Conservation (phyloP, 2,797 vertebrate species). For the Rhinichthys osculus region DNA sequence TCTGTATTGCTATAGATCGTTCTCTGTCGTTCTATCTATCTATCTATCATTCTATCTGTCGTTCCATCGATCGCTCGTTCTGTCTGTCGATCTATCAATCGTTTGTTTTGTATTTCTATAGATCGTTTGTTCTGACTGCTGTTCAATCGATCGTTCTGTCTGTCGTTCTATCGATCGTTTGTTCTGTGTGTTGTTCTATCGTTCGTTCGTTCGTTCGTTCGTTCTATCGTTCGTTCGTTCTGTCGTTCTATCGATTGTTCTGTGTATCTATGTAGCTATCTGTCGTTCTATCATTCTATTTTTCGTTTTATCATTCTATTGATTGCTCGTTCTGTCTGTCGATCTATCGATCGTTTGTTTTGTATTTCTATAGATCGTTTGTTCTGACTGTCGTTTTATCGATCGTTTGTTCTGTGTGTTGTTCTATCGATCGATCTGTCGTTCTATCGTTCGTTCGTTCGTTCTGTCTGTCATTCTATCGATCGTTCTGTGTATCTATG, state of each 20-base stretch:
- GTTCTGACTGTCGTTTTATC: neutral
- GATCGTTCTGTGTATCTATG: too few relatives aligned
- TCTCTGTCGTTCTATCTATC: neutral
- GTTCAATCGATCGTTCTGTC: too few relatives aligned
- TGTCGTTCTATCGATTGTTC: too few relatives aligned
- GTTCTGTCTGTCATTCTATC: too few relatives aligned
- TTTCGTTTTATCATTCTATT: neutral
- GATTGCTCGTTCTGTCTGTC: neutral
- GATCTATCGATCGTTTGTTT: too few relatives aligned
- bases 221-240: neutral
- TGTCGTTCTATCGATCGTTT: neutral
- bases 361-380: too few relatives aligned
- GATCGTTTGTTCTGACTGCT: too few relatives aligned
- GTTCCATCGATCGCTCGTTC: fast-evolving
- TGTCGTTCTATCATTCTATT: neutral
- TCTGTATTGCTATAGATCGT: neutral
- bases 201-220: too few relatives aligned
- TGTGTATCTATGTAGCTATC: too few relatives aligned
- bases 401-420: neutral
- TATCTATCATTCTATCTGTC: neutral
- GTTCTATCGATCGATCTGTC: neutral
- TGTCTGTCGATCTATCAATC: neutral
- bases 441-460: neutral
- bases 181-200: too few relatives aligned
- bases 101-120: too few relatives aligned